These are phyloP conservation scores for Drosophila persimilis DNA, from an alignment of 1,140 invertebrate species.

Conservation along the genomic window DNA sequence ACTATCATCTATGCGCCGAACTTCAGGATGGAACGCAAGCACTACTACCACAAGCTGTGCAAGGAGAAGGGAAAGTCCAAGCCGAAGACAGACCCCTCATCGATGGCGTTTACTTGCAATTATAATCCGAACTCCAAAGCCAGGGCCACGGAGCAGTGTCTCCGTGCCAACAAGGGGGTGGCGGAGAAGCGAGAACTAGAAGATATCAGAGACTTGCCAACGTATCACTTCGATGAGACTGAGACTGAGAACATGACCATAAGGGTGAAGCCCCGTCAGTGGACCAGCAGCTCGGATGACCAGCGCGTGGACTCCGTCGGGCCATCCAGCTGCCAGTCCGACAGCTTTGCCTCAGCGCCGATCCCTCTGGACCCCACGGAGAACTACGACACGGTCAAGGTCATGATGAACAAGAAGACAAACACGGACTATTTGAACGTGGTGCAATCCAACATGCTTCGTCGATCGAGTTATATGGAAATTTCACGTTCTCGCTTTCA, in stretches of 20 bases:
- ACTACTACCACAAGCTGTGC: slow-evolving; percentile 58
- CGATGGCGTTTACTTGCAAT: no score
- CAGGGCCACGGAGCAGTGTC: slow-evolving; percentile 10
- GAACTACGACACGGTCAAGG: slow-evolving; percentile 18
- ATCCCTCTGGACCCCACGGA: slow-evolving; percentile 20
- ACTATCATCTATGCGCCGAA: slow-evolving; percentile 52
- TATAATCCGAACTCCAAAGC: background rate
- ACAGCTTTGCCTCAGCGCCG: slow-evolving; percentile 19
- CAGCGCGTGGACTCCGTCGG: slow-evolving; percentile 21
- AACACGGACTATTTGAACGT: slow-evolving; percentile 34
- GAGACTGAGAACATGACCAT: no score
- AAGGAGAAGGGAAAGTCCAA: background rate
- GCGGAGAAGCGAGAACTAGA: background rate
- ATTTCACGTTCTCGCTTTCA: slow-evolving; percentile 48
- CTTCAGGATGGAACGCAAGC: slow-evolving; percentile 23
- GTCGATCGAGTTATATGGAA: slow-evolving; percentile 55
- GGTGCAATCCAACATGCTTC: slow-evolving; percentile 64
- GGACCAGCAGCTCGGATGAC: slow-evolving; percentile 54
- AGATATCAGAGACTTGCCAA: background rate
- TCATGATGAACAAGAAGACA: slow-evolving; percentile 28
- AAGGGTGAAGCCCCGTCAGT: background rate
- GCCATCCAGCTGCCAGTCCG: slow-evolving; percentile 19
- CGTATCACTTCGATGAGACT: no score
- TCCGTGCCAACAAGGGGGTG: slow-evolving; percentile 18
- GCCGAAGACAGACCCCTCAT: background rate